Percentiles rank a stretch among this genome's conserved stretches.
These are phyloP conservation scores for Cabera pusaria DNA, from an alignment of 2,888 invertebrate genomes.

Conservation along the genomic window DNA sequence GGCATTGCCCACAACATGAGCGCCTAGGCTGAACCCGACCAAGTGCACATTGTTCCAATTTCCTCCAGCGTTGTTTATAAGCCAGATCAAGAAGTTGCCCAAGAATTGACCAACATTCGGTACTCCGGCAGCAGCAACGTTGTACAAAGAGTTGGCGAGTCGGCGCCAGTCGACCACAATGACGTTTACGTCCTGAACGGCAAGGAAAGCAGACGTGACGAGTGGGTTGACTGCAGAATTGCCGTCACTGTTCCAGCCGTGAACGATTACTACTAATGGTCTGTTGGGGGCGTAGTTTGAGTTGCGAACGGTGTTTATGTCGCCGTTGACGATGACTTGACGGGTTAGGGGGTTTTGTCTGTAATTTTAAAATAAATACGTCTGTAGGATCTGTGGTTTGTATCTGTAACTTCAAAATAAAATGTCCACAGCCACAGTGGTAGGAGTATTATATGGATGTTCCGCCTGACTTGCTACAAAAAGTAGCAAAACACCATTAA, in stretches of 20 bases:
- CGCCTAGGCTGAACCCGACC: conserved; percentile 69
- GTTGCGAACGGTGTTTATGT: conserved; percentile 43
- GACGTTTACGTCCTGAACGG: conserved; percentile 51
- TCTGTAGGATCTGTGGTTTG: too few relatives aligned
- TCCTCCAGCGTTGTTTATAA: conserved; percentile 55
- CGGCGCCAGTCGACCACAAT: conserved; percentile 61
- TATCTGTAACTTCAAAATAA: too few relatives aligned
- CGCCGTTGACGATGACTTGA: conserved; percentile 49
- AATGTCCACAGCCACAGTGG: too few relatives aligned
- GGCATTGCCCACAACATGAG: conserved; percentile 63
- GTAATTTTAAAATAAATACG: too few relatives aligned
- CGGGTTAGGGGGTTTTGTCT: conserved; percentile 46
- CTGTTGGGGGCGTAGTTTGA: conserved; percentile 50
- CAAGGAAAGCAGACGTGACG: conserved; percentile 54
- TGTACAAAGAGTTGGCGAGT: conserved; percentile 46
- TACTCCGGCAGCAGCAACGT: conserved; percentile 45
- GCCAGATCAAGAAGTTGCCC: conserved; percentile 59
- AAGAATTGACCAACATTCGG: conserved; percentile 54
- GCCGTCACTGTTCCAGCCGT: conserved; percentile 62
- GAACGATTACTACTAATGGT: conserved; percentile 54
- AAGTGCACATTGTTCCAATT: conserved; percentile 64
- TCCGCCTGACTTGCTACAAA: too few relatives aligned
- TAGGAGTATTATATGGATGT: too few relatives aligned
- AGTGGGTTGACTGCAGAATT: conserved; percentile 48
- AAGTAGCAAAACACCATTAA: too few relatives aligned